Evolutionary conservation across 2,888 invertebrate genomes (phyloP).

Genomic region (Nymphalis polychloros): DNA sequence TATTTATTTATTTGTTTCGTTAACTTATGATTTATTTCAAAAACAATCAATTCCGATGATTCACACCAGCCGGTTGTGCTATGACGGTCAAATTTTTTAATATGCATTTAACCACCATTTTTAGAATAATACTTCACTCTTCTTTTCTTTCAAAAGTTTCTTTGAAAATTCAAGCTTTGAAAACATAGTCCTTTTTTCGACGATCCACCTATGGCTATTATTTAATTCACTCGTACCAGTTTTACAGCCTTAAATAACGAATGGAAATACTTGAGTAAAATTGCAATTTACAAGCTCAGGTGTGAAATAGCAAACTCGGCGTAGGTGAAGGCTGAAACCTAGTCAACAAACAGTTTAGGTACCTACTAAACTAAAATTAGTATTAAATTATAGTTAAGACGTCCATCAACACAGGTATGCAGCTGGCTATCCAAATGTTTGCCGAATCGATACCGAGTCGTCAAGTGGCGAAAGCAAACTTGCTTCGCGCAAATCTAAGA

Average conservation of each 20-base stretch:
- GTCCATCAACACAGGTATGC: slow-evolving; percentile 22
- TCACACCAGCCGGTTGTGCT: too few relatives aligned
- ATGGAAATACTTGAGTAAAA: neutral
- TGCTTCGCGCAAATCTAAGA: slow-evolving; percentile 14
- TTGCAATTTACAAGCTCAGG: neutral
- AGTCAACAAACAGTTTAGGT: slow-evolving; percentile 13
- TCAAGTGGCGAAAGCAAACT: slow-evolving; percentile 30
- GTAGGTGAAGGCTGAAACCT: slow-evolving; percentile 5
- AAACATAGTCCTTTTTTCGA: too few relatives aligned
- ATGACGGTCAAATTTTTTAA: too few relatives aligned
- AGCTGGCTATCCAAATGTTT: slow-evolving; percentile 30
- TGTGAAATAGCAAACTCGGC: slow-evolving; percentile 4
- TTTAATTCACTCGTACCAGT: neutral
- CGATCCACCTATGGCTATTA: too few relatives aligned
- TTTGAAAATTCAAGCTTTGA: too few relatives aligned
- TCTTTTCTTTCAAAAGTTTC: too few relatives aligned
- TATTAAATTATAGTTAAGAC: slow-evolving; percentile 25
- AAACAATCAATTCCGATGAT: too few relatives aligned
- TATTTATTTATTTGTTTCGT: too few relatives aligned
- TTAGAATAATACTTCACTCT: too few relatives aligned
- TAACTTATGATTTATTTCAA: too few relatives aligned
- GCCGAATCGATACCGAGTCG: slow-evolving; percentile 23
- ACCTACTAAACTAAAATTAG: slow-evolving; percentile 15
- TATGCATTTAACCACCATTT: too few relatives aligned
- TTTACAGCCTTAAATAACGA: neutral